Conservation (phyloP, 2,797 vertebrate species). For the Scomberomorus guttatus region DNA sequence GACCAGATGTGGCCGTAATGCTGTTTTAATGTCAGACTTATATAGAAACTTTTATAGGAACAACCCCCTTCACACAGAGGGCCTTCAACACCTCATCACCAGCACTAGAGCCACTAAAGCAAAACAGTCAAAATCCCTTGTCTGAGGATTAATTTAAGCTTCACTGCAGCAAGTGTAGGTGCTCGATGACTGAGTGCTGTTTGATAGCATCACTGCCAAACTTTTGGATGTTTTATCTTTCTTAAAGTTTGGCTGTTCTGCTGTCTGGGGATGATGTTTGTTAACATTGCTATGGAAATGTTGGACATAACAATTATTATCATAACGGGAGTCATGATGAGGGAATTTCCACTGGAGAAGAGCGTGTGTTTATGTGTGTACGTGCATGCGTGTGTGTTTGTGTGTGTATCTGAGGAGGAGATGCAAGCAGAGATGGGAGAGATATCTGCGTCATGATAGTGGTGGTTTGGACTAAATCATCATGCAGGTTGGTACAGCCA, state of each 20-base stretch:
- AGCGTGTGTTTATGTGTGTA: constrained; percentile 20
- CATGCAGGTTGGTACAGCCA: constrained; percentile 50
- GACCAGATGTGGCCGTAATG: constrained; percentile 72
- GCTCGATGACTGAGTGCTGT: background rate
- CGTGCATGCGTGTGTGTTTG: constrained; percentile 9
- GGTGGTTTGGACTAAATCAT: constrained; percentile 57
- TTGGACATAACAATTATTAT: constrained; percentile 74
- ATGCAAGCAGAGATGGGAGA: constrained; percentile 46
- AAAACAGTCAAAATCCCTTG: constrained; percentile 25
- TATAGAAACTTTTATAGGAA: constrained; percentile 43
- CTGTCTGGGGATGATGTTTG: constrained; percentile 63
- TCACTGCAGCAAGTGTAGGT: constrained; percentile 17
- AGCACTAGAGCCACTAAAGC: constrained; percentile 19
- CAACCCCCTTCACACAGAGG: constrained; percentile 29
- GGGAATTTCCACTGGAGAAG: constrained; percentile 73
- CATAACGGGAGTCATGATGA: constrained; percentile 61
- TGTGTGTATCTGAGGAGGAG: constrained; percentile 28
- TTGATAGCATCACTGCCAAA: constrained; percentile 46
- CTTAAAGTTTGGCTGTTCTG: constrained; percentile 51
- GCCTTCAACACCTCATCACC: constrained; percentile 51
- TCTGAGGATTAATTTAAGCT: constrained; percentile 27
- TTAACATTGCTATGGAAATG: constrained; percentile 70
- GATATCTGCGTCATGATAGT: constrained; percentile 59
- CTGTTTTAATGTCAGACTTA: constrained; percentile 50
- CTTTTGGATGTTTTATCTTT: constrained; percentile 62